phyloP scores from a whole-genome alignment of 2,113 vertebrate genomes.

The Marcusenius ussheri region DNA sequence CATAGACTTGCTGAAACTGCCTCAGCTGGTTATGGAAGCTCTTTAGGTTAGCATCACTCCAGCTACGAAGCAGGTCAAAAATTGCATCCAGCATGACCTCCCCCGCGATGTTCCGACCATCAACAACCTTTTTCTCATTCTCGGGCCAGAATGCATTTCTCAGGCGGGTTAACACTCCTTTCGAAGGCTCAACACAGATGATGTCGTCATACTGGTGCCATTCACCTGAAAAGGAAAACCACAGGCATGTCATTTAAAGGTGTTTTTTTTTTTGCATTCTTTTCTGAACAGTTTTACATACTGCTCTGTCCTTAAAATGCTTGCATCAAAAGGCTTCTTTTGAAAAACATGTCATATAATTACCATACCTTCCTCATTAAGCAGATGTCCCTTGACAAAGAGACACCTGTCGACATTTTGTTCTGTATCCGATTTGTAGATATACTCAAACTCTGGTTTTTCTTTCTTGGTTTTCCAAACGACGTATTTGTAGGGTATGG shows the following conservation, averaged over 20 bases:
- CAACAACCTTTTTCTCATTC: conserved; percentile 33
- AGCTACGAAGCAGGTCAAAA: conserved; percentile 68
- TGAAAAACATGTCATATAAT: neutral
- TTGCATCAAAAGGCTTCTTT: neutral
- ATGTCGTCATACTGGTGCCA: conserved; percentile 98
- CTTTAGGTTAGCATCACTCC: conserved; percentile 58
- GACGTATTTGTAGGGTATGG: conserved; percentile 81
- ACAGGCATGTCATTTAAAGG: neutral
- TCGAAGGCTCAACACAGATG: conserved; percentile 51
- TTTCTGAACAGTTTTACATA: neutral
- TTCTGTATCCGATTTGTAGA: conserved; percentile 53
- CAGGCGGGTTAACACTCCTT: accelerated
- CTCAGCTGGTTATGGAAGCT: conserved; percentile 62
- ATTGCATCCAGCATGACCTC: conserved; percentile 67
- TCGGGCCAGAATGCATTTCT: conserved; percentile 20
- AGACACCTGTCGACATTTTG: conserved; percentile 53
- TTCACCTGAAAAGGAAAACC: conserved; percentile 42
- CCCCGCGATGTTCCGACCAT: conserved; percentile 66
- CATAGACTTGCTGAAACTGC: conserved; percentile 62
- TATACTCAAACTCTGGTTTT: conserved; percentile 50
- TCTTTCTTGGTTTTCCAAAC: neutral
- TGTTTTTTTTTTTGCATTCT: neutral
- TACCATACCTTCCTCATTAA: conserved; percentile 52
- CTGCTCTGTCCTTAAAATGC: neutral
- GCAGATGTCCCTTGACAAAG: conserved; percentile 42